Percentiles rank a stretch among this genome's conserved stretches.
Conservation (phyloP, 2,113 vertebrate species). For the Tenebrosternarchus preto region DNA sequence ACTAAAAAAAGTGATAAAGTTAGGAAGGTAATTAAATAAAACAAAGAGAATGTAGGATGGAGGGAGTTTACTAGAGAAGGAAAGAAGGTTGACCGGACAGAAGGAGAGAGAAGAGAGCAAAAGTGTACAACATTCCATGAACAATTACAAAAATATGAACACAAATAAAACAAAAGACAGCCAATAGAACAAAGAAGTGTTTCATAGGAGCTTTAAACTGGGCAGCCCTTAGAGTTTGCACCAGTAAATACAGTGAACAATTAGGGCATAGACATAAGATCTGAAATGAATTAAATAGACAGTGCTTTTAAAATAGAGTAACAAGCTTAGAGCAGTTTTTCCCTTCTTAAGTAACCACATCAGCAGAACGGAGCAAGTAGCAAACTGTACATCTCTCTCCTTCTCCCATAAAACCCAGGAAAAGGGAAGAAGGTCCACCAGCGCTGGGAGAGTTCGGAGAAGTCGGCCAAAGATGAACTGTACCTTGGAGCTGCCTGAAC, state of each 20-base stretch:
- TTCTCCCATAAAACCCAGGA: conserved; percentile 27
- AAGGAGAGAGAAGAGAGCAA: too few species aligned
- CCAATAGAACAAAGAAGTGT: background rate
- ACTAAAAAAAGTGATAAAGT: background rate
- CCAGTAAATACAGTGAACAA: conserved; percentile 70
- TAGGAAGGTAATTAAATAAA: background rate
- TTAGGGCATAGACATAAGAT: conserved; percentile 59
- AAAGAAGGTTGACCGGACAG: background rate
- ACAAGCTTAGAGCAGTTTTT: background rate
- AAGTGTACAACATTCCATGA: too few species aligned
- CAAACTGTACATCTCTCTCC: background rate
- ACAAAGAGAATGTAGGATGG: background rate
- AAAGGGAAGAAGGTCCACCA: conserved; percentile 48
- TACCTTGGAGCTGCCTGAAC: conserved; percentile 82
- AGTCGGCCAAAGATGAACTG: conserved; percentile 13
- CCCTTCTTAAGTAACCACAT: conserved; percentile 35
- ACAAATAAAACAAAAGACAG: background rate
- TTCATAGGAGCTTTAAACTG: background rate
- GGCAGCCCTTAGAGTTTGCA: conserved; percentile 57
- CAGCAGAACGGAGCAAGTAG: conserved; percentile 40
- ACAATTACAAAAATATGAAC: background rate
- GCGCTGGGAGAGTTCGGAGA: conserved; percentile 16
- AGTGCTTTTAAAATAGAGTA: conserved; percentile 52
- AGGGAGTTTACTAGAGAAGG: background rate
- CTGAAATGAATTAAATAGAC: conserved; percentile 65